Evolutionary conservation across 2,113 vertebrate species (phyloP).

Genomic region (Pelobates fuscus): DNA sequence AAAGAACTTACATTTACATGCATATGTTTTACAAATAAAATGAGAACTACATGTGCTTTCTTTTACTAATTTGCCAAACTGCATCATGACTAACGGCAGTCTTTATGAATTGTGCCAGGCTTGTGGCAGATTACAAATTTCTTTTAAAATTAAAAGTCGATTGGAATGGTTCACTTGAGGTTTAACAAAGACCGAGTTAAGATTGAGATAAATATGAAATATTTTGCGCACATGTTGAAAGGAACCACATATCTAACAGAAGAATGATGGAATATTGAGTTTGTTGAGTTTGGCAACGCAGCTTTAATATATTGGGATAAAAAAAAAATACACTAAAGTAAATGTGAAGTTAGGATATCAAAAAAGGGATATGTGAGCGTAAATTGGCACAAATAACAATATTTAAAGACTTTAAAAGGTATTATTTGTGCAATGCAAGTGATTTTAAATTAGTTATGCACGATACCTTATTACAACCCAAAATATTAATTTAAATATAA

Average conservation of each 20-base stretch:
- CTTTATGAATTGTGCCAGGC: conserved; percentile 16
- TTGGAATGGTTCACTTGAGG: no score
- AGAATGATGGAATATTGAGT: conserved; percentile 58
- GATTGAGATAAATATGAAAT: conserved; percentile 60
- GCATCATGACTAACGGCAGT: not conserved
- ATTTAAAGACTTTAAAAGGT: not conserved
- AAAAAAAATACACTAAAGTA: conserved; percentile 63
- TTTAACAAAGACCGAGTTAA: conserved; percentile 48
- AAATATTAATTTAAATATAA: not conserved
- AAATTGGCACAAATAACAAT: conserved; percentile 8
- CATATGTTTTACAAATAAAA: no score
- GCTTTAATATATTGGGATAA: conserved; percentile 53
- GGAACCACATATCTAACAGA: conserved; percentile 64
- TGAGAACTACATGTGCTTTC: no score
- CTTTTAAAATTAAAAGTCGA: conserved; percentile 37
- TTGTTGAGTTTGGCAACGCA: conserved; percentile 61
- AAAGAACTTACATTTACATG: no score
- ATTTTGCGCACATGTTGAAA: conserved; percentile 61
- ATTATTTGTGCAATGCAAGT: not conserved
- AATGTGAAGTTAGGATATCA: conserved; percentile 53
- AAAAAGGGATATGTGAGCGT: conserved; percentile 8
- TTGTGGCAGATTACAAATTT: conserved; percentile 45
- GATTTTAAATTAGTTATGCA: not conserved
- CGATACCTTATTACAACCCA: not conserved
- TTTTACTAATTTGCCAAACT: not conserved